Percentiles rank a stretch among this genome's conserved stretches.
Evolutionary conservation across 2,888 invertebrate species (phyloP).

Genomic region (Eristalis arbustorum): DNA sequence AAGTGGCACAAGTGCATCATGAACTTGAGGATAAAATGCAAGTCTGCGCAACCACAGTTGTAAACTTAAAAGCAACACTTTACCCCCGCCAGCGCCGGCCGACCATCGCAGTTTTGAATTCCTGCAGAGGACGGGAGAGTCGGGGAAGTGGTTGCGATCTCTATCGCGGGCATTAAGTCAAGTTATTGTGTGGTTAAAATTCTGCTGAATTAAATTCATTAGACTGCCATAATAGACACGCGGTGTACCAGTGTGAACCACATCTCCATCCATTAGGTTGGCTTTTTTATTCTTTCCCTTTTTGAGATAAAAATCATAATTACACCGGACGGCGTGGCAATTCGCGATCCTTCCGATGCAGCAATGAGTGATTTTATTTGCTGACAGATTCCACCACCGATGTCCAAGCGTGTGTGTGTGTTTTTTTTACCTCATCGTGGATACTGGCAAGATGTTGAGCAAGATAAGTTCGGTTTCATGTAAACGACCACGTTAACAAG

Average conservation of each 20-base stretch:
- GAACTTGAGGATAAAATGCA: background rate
- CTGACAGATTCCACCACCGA: slow-evolving; percentile 44
- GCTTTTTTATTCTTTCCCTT: background rate
- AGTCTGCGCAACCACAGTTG: background rate
- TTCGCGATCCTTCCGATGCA: slow-evolving; percentile 21
- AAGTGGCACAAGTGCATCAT: background rate
- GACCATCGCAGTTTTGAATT: background rate
- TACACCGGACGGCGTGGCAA: slow-evolving; percentile 17
- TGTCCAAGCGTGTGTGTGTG: slow-evolving; percentile 15
- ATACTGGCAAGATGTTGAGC: slow-evolving; percentile 38
- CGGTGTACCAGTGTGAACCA: background rate
- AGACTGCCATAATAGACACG: slow-evolving; percentile 1
- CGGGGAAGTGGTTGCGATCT: slow-evolving; percentile 38
- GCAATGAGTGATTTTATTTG: slow-evolving; percentile 34
- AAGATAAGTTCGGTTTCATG: slow-evolving; percentile 56
- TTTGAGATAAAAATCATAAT: slow-evolving; percentile 50
- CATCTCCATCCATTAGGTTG: slow-evolving; percentile 15
- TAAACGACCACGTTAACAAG: slow-evolving; percentile 66
- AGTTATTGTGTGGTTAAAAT: slow-evolving; percentile 29
- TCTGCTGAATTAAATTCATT: slow-evolving; percentile 36
- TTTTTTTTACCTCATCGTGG: slow-evolving; percentile 29
- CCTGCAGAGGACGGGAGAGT: background rate
- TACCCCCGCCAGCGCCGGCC: background rate
- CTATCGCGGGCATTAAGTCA: slow-evolving; percentile 42
- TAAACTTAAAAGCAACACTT: background rate